Base-by-base conservation (phyloP, 2,113 vertebrate species). In the Ceyx margarethae region DNA sequence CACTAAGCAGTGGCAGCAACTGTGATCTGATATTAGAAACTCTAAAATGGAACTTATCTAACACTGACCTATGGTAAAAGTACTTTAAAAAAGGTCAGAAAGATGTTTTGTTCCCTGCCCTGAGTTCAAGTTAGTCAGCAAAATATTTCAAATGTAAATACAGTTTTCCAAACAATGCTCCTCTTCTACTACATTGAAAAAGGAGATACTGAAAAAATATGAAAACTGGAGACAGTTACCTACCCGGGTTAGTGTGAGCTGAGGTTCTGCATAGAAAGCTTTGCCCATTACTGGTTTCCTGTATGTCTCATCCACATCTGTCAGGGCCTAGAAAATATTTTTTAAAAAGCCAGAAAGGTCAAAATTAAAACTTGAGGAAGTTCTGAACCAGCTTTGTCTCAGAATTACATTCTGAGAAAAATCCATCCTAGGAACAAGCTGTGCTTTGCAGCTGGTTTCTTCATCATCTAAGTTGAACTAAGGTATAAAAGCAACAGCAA, bases 251-350 rank as follows among this genome's bases (percentile, higher is more conserved):
- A 99, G 96, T 5, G 99, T 99, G 95, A 99, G 96, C 26, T 98
- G 98, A 91, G 99, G 99, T 73, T 99, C 99, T 37, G 98, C 98
- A 21, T 99, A 98, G 40, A 99, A 97, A 1, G 99, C 99, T 91
- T 99, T 98, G 90, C 99, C 99, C 40, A 98, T 96, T 67, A 99
- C 97, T 69, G 99, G 99, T 73, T 99, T 99, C 91, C 99, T 98
- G 96, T 99, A 99, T 0, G 99, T 99, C 97, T 99, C 99, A 93
- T 99, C 99, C 31, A 99, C 99, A 9, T 99, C 99, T 23, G 99
- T 99, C 97, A 99, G 98, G 13, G 99, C 99, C 99, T 99, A 85
- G 26, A 93, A 65, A 78, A 37, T 37, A 37, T 37, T 37, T 37
- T 37, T 37, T 37, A 10, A 37, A 37, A 37, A 37, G 37, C 10